A percentile compares a stretch with the other conserved stretches of the same genome.
Conservation (phyloP, 1,140 invertebrate species). For the Brachionus paranguensis region DNA sequence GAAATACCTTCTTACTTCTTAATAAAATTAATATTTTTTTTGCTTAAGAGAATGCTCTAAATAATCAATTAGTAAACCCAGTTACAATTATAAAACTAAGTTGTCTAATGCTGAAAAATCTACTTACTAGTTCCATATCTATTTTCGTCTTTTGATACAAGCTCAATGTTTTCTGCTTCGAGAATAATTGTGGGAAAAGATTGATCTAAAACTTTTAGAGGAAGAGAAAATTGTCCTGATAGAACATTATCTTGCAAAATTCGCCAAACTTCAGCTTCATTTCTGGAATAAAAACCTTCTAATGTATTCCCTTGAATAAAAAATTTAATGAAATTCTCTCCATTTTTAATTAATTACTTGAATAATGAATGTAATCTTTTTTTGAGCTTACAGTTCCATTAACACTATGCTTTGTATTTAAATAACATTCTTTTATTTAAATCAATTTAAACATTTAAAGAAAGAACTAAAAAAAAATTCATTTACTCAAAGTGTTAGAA, state of each 20-base stretch:
- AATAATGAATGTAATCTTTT: background rate
- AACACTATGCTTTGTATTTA: background rate
- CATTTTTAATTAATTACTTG: background rate
- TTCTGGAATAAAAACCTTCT: background rate
- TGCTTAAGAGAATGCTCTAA: no score
- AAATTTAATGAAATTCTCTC: background rate
- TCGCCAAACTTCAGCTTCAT: background rate
- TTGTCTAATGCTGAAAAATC: background rate
- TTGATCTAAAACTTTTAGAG: background rate
- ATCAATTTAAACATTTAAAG: background rate
- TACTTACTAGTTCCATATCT: conserved; percentile 4
- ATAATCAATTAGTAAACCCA: no score
- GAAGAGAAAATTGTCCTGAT: background rate
- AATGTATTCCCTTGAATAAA: background rate
- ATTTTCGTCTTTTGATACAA: background rate
- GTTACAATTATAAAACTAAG: no score
- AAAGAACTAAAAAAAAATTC: background rate
- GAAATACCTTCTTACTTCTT: no score
- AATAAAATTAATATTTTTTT: no score
- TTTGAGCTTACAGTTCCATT: background rate
- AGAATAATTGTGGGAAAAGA: background rate
- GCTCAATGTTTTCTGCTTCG: background rate
- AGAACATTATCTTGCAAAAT: background rate
- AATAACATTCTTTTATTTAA: background rate
- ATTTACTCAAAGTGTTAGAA: background rate